Evolutionary conservation across 1,140 invertebrate species (phyloP).

Genomic region (Physella acuta): DNA sequence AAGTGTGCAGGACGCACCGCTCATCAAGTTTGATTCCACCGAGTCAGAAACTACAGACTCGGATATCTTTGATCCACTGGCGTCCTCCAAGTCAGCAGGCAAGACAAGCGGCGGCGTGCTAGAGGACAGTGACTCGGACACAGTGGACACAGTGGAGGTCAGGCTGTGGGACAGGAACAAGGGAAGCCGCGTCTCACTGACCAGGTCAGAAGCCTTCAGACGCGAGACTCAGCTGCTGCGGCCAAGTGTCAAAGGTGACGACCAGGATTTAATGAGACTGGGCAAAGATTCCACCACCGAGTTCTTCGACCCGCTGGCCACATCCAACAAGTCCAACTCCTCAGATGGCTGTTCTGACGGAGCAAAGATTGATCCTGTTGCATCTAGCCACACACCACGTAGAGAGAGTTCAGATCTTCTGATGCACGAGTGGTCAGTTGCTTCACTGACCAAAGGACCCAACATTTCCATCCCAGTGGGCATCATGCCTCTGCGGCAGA

Average conservation of each 20-base stretch:
- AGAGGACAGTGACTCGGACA: not conserved
- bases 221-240: not conserved
- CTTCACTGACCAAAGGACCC: slow-evolving; percentile 15
- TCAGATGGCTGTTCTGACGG: not conserved
- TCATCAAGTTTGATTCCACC: slow-evolving; percentile 12
- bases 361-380: not conserved
- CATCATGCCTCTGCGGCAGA: not conserved
- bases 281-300: not conserved
- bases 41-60: slow-evolving; percentile 11
- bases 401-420: slow-evolving; percentile 18
- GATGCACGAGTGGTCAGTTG: slow-evolving; percentile 21
- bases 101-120: not conserved
- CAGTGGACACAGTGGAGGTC: not conserved
- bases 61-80: slow-evolving; percentile 14
- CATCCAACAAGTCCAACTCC: not conserved
- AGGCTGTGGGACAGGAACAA: not conserved
- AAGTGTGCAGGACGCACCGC: slow-evolving; percentile 1
- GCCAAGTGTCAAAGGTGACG: not conserved
- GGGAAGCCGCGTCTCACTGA: not conserved
- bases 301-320: slow-evolving; percentile 6
- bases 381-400: slow-evolving; percentile 3
- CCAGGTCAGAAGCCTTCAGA: slow-evolving; percentile 17
- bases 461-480: slow-evolving; percentile 4
- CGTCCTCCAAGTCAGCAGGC: not conserved
- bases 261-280: slow-evolving; percentile 4